phyloP scores from a whole-genome alignment of 2,888 invertebrate genomes.

The Lampropteryx suffumata region DNA sequence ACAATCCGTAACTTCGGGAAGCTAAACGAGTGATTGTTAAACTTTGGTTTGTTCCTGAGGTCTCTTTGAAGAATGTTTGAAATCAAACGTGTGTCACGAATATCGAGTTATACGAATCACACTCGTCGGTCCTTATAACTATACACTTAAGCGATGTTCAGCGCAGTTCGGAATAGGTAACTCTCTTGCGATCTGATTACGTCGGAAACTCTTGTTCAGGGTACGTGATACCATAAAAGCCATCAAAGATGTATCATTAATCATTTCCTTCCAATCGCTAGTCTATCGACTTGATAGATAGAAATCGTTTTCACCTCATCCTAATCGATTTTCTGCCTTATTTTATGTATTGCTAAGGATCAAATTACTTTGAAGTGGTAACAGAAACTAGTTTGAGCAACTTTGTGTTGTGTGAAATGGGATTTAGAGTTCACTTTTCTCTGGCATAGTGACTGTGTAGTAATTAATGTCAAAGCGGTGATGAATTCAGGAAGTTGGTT shows the following conservation, averaged over 20 bases:
- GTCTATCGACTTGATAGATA: constrained; percentile 18
- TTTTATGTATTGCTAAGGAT: background rate
- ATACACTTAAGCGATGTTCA: no score
- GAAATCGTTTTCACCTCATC: constrained; percentile 1
- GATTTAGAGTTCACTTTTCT: background rate
- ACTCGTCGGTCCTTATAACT: no score
- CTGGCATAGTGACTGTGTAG: background rate
- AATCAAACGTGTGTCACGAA: no score
- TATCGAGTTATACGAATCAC: no score
- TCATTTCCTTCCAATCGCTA: constrained; percentile 24
- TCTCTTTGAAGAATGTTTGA: no score
- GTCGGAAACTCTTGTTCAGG: background rate
- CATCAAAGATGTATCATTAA: constrained; percentile 26
- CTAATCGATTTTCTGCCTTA: constrained; percentile 1
- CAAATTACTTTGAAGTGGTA: background rate
- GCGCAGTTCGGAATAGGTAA: background rate
- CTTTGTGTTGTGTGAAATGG: background rate
- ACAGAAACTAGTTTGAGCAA: background rate
- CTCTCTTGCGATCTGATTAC: background rate
- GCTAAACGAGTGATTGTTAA: no score
- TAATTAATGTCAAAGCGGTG: constrained; percentile 24
- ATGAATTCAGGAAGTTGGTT: constrained; percentile 24
- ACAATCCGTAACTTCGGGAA: no score
- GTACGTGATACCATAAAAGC: constrained; percentile 8
- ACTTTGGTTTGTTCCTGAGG: no score